Evolutionary conservation across 2,888 invertebrate genomes (phyloP).

Genomic region (Germaria angustata): DNA sequence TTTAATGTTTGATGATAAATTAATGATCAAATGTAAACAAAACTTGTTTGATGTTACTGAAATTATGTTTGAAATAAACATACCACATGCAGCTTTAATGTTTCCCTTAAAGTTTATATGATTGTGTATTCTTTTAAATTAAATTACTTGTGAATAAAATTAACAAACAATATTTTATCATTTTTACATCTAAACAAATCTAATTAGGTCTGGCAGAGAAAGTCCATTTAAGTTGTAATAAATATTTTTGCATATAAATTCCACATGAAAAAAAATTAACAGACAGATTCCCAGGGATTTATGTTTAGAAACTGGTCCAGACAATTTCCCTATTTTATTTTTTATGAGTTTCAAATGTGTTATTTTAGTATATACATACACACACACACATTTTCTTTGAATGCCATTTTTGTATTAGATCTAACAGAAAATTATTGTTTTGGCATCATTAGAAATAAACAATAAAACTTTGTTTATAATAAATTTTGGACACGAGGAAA

Average conservation of each 20-base stretch:
- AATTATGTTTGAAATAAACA: no score
- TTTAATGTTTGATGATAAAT: no score
- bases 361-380: neutral
- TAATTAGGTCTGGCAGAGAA: neutral
- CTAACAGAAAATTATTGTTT: neutral
- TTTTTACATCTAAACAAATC: neutral
- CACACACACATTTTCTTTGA: neutral
- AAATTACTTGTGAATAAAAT: no score
- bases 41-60: no score
- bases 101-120: no score
- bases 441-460: constrained; percentile 20
- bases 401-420: neutral
- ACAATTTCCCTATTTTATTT: neutral
- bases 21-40: no score
- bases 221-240: neutral
- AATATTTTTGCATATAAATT: no score
- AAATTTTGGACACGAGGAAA: neutral
- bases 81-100: no score
- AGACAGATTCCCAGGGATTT: neutral
- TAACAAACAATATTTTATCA: neutral
- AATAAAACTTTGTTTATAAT: constrained; percentile 28
- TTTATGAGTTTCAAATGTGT: constrained; percentile 1
- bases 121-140: no score
- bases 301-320: neutral
- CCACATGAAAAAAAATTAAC: no score